Conservation (phyloP, 1,140 invertebrate species). For the Aethina tumida region DNA sequence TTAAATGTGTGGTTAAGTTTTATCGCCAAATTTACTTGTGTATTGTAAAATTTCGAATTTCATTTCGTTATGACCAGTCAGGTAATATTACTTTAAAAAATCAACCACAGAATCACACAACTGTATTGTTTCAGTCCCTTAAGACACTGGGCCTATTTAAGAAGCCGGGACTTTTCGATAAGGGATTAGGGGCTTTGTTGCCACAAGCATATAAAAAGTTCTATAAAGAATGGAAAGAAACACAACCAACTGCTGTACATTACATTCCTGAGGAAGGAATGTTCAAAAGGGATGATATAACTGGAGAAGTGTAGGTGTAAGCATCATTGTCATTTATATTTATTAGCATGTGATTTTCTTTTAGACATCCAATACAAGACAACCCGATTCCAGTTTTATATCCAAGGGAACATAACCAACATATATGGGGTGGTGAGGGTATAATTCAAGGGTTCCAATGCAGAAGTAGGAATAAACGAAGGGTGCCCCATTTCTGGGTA, state of each 20-base stretch:
- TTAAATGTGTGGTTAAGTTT: not conserved
- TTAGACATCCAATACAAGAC: conserved; percentile 60
- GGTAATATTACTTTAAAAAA: conserved; percentile 1
- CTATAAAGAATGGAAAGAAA: conserved; percentile 72
- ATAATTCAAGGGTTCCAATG: conserved; percentile 82
- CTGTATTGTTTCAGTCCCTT: conserved; percentile 17
- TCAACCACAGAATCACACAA: no score
- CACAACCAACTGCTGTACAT: conserved; percentile 70
- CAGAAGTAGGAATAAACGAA: conserved; percentile 43
- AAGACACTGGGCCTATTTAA: conserved; percentile 25
- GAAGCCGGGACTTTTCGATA: conserved; percentile 26
- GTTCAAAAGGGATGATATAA: conserved; percentile 62
- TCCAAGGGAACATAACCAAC: conserved; percentile 70
- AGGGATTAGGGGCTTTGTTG: conserved; percentile 48
- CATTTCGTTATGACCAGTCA: conserved; percentile 1
- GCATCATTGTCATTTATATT: not conserved
- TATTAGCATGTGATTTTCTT: conserved; percentile 16
- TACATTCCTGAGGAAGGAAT: conserved; percentile 65
- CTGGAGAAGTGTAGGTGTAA: conserved; percentile 53
- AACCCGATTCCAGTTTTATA: conserved; percentile 65
- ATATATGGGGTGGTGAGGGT: conserved; percentile 96
- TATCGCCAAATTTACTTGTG: no score
- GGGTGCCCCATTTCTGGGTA: conserved; percentile 77
- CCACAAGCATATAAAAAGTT: conserved; percentile 84
- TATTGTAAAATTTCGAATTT: conserved; percentile 4